These are phyloP conservation scores for Brachionus asplanchnoidis DNA, from an alignment of 1,140 invertebrate species.

Conservation along the genomic window DNA sequence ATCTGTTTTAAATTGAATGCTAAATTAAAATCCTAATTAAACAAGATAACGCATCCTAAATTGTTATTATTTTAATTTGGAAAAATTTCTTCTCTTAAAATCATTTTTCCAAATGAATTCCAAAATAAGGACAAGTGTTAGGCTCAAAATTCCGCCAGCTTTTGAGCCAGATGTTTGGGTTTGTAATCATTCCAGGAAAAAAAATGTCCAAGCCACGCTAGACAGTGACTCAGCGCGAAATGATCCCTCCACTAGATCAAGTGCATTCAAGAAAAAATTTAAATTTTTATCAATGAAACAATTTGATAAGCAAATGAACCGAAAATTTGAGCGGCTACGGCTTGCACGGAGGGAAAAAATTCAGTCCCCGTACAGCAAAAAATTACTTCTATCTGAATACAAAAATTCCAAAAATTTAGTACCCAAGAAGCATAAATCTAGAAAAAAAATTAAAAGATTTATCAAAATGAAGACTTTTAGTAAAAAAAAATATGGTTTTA, in stretches of 20 bases:
- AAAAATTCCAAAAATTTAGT: not conserved
- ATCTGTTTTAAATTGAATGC: not conserved
- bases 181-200: not conserved
- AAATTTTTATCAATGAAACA: slow-evolving; percentile 1
- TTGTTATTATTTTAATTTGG: not conserved
- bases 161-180: slow-evolving; percentile 12
- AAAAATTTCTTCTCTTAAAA: not conserved
- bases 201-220: not conserved
- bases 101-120: not conserved
- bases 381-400: not conserved
- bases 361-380: not conserved
- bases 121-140: not conserved
- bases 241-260: not conserved
- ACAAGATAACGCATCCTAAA: not conserved
- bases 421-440: not conserved
- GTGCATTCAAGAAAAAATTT: not conserved
- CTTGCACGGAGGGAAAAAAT: not conserved
- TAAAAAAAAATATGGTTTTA: not conserved
- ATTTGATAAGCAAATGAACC: slow-evolving; percentile 5
- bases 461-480: not conserved
- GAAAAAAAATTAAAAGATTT: not conserved
- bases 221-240: not conserved
- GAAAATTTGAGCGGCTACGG: not conserved
- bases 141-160: slow-evolving; percentile 8
- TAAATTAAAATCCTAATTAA: not conserved